Evolutionary conservation across 2,888 invertebrate species (phyloP).

Genomic region (Shargacucullia verbasci): DNA sequence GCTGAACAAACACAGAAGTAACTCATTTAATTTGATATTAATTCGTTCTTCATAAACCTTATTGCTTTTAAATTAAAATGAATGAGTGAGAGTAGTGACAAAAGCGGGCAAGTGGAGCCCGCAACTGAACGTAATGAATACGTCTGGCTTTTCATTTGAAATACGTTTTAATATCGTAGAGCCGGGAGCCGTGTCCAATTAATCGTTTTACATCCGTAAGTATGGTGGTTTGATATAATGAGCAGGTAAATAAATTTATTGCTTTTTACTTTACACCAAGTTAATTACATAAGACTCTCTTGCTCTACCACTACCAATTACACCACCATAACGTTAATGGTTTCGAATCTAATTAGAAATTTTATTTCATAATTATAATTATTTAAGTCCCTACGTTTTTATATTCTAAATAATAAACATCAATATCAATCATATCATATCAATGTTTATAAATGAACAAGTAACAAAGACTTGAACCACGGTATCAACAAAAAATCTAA

Average conservation of each 20-base stretch:
- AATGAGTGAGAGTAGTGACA: slow-evolving; percentile 42
- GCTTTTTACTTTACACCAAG: background rate
- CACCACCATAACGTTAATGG: too few relatives aligned
- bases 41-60: slow-evolving; percentile 21
- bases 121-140: slow-evolving; percentile 31
- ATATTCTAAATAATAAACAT: too few relatives aligned
- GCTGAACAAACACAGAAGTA: background rate
- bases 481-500: slow-evolving; percentile 4
- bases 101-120: slow-evolving; percentile 35
- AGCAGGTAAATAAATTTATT: slow-evolving; percentile 3
- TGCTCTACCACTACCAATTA: too few relatives aligned
- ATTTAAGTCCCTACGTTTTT: too few relatives aligned
- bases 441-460: too few relatives aligned
- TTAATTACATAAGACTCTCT: too few relatives aligned
- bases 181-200: slow-evolving; percentile 38
- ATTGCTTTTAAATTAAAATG: slow-evolving; percentile 40
- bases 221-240: slow-evolving; percentile 15
- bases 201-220: slow-evolving; percentile 46
- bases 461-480: too few relatives aligned
- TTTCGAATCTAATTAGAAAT: too few relatives aligned
- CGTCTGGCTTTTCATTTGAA: slow-evolving; percentile 46
- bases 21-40: slow-evolving; percentile 2
- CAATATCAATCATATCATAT: too few relatives aligned
- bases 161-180: slow-evolving; percentile 48
- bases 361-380: background rate